Evolutionary conservation across 2,797 vertebrate genomes (phyloP), one percentile per base, ranked within the genome.

Genomic region (Neopelma chrysocephalum): DNA sequence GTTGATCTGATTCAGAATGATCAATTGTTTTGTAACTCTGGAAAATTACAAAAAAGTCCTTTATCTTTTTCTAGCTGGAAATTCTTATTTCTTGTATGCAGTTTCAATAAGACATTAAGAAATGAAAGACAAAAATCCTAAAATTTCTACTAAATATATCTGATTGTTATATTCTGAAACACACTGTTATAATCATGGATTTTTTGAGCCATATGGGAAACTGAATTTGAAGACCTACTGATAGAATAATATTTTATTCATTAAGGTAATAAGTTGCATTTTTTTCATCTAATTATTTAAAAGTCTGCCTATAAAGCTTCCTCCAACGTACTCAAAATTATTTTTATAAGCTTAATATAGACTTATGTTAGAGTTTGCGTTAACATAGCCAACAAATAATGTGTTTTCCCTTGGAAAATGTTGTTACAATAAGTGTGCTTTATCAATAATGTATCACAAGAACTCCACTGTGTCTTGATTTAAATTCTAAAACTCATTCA

Each of bases 401-500:
- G 34, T 76, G 93, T 97, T 96, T 95, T 95, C 64, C 75, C 93
- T 94, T 95, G 77, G 69, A 96, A 98, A 97, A 97, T 94, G 34
- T 92, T 96, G 90, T 95, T 97, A 96, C 47, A 97, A 64, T 96
- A 96, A 96, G 60, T 78, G 73, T 83, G 61, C 48, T 91, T 96
- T 97, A 98, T 97, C 96, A 98, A 98, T 98, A 98, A 98, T 97
- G 94, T 87, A 98, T 94, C 75, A 81, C 51, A 91, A 95, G 36
- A 97, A 96, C 91, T 89, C 93, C 29, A 42, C 88, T 95, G 94
- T 78, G 60, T 89, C 97, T 96, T 95, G 95, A 96, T 96, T 97
- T 97, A 96, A 97, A 96, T 90, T 96, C 93, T 93, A 87, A 97
- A 97, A 92, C 83, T 97, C 96, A 97, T 98, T 97, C 95, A 97